These are phyloP conservation scores for Sandelia bainsii DNA, from an alignment of 2,797 vertebrate species.

Conservation along the genomic window DNA sequence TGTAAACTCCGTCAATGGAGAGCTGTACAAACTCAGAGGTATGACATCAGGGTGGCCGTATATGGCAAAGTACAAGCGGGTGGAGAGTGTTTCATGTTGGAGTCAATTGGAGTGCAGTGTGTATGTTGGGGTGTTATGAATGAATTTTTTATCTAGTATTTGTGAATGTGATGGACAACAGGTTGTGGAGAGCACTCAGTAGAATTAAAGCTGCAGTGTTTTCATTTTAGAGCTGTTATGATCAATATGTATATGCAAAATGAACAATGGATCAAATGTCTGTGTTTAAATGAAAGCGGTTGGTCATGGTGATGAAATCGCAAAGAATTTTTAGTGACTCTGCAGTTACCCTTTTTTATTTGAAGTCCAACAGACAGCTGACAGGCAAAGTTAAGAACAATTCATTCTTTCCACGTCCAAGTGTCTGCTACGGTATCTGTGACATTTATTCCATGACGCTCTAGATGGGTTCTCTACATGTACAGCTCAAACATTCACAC, in stretches of 20 bases:
- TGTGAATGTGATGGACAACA: conserved; percentile 14
- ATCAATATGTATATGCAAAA: background rate
- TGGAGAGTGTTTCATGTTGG: conserved; percentile 20
- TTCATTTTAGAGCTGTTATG: conserved; percentile 8
- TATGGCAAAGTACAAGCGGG: conserved; percentile 31
- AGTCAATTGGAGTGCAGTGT: conserved; percentile 5
- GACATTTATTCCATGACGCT: too few species aligned
- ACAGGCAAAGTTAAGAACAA: too few species aligned
- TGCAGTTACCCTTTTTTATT: background rate
- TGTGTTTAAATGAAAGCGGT: background rate
- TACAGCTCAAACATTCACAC: too few species aligned
- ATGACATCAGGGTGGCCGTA: conserved; percentile 47
- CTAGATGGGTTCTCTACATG: too few species aligned
- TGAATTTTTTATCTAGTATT: conserved; percentile 4
- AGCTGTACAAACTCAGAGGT: conserved; percentile 98
- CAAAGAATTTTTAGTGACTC: background rate
- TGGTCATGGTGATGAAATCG: background rate
- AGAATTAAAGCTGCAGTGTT: background rate
- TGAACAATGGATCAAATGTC: background rate
- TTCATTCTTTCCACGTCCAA: too few species aligned
- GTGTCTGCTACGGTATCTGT: too few species aligned
- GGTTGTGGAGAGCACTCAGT: background rate
- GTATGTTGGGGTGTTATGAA: conserved; percentile 20
- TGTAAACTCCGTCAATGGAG: conserved; percentile 92
- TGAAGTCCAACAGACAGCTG: too few species aligned